Evolutionary conservation across 2,888 invertebrate species (phyloP), one percentile per base, ranked within the genome.

Genomic region (Thelaira solivaga): DNA sequence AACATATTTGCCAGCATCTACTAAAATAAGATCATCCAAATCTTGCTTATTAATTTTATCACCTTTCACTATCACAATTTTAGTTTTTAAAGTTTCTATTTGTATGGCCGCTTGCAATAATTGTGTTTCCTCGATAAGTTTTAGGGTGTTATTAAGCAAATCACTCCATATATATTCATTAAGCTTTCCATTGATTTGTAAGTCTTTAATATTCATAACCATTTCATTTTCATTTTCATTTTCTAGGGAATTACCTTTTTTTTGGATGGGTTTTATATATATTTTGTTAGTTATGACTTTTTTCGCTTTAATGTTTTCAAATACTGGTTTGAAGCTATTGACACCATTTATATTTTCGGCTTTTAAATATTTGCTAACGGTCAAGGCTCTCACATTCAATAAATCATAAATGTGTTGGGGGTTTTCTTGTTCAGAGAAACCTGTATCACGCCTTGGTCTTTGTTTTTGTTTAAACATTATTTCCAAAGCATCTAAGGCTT

Each of bases 91-190:
- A 39, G 84, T 83, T 39, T 62, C 75, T 2, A 89, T 82, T 6
- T 81, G 78, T 0, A 82, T 81, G 1, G 82, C 57, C 2, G 84
- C 81, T 26, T 85, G 88, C 4, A 92, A 83, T 34, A 85, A 84
- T 85, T 92, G 92, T 81, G 90, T 83, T 34, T 45, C 20, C 1
- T 90, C 91, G 1, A 81, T 81, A 18, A 87, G 89, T 84, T 89
- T 91, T 10, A 93, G 83, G 0, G 90, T 88, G 78, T 90, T 88
- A 61, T 90, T 85, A 22, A 89, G 76, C 26, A 92, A 83, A 8
- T 88, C 84, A 0, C 84, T 80, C 81, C 92, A 87, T 64, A 86
- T 85, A 3, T 90, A 83, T 8, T 88, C 88, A 83, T 92, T 92
- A 0, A 92, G 83, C 10, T 84, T 86, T n/a, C 90, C 90, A 36